Conservation (phyloP, 2,888 invertebrate genomes). For the Trichacis sp. region DNA sequence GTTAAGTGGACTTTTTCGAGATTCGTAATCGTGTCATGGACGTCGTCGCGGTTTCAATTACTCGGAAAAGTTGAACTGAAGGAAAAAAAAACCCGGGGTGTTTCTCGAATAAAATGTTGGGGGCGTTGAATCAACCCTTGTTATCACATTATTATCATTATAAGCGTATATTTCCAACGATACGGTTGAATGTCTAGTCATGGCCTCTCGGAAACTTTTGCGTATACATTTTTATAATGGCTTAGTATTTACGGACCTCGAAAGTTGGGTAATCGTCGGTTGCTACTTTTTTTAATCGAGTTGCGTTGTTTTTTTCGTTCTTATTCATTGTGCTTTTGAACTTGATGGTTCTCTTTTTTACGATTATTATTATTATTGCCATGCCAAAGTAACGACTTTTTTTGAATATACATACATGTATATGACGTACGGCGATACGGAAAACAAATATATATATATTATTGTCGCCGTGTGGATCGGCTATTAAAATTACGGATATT, state of each 20-base stretch:
- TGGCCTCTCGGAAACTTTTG: conserved; percentile 66
- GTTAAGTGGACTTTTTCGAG: conserved; percentile 45
- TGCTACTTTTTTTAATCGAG: neutral
- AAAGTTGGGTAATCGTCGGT: no score
- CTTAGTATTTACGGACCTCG: no score
- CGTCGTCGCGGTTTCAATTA: conserved; percentile 50
- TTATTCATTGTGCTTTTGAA: no score
- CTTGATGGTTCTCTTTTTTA: no score
- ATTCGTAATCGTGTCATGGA: conserved; percentile 63
- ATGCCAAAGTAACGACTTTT: conserved; percentile 27
- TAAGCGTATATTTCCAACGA: conserved; percentile 49
- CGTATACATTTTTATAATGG: neutral
- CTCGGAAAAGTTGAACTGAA: no score
- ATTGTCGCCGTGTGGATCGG: conserved; percentile 25
- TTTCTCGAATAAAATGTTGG: conserved; percentile 27
- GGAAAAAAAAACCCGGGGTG: conserved; percentile 26
- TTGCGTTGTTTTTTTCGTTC: neutral
- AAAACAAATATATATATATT: conserved; percentile 5
- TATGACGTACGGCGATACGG: conserved; percentile 9
- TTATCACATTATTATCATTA: conserved; percentile 64
- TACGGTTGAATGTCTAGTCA: conserved; percentile 69
- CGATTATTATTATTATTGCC: no score
- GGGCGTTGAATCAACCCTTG: conserved; percentile 65
- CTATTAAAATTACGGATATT: conserved; percentile 48
- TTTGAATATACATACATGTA: conserved; percentile 32